Conservation (phyloP, 2,888 invertebrate species). For the Trachelus stipa region DNA sequence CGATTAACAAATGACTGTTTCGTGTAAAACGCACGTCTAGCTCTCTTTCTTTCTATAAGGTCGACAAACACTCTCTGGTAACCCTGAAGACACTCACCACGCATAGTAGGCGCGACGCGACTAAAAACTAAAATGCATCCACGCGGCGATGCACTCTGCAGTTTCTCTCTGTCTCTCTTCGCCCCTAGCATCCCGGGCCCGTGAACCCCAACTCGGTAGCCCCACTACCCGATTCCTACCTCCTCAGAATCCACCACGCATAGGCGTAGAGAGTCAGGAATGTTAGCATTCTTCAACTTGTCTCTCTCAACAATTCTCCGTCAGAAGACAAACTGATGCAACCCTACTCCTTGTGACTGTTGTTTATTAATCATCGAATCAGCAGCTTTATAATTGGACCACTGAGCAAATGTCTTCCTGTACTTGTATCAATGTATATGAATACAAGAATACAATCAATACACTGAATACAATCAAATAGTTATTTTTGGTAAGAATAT, state of each 20-base stretch:
- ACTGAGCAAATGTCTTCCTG: background rate
- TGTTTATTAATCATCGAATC: background rate
- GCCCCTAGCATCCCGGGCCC: slow-evolving; percentile 10
- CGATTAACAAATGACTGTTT: slow-evolving; percentile 27
- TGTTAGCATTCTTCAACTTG: slow-evolving; percentile 26
- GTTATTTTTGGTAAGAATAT: background rate
- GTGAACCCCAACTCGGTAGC: background rate
- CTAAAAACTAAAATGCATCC: slow-evolving; percentile 25
- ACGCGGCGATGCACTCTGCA: slow-evolving; percentile 24
- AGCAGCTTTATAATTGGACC: background rate
- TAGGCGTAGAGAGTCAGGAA: slow-evolving; percentile 37
- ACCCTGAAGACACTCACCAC: slow-evolving; percentile 6
- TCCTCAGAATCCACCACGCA: slow-evolving; percentile 23
- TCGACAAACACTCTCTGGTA: slow-evolving; percentile 15
- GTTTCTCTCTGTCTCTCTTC: slow-evolving; percentile 23
- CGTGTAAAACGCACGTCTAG: background rate
- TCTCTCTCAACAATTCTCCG: background rate
- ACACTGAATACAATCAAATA: background rate
- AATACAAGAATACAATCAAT: no score
- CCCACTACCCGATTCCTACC: slow-evolving; percentile 13
- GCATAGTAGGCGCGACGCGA: slow-evolving; percentile 17
- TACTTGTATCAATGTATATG: background rate
- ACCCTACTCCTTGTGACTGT: background rate
- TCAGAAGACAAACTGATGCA: background rate
- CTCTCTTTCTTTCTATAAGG: background rate